A percentile compares a stretch with the other conserved stretches of the same genome.
phyloP scores from a whole-genome alignment of 2,888 invertebrate species.

The Coleophora flavipennella region DNA sequence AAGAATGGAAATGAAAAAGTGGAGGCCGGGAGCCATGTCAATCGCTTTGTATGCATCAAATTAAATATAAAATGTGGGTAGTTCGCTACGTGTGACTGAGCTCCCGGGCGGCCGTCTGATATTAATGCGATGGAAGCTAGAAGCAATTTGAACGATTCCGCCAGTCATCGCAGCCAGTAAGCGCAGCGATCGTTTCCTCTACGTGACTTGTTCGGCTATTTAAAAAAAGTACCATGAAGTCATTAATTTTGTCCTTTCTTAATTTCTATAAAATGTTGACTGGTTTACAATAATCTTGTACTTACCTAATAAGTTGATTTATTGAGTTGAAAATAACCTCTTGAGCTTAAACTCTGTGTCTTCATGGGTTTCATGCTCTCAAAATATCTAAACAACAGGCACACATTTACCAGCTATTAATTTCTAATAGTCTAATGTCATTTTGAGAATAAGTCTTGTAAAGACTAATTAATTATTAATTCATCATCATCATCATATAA shows the following conservation, averaged over 20 bases:
- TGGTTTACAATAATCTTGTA: too few relatives aligned
- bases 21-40: constrained; percentile 54
- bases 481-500: too few relatives aligned
- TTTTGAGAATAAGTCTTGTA: too few relatives aligned
- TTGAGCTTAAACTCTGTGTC: too few relatives aligned
- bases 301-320: too few relatives aligned
- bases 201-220: constrained; percentile 10
- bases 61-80: constrained; percentile 43
- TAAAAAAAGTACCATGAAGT: constrained; percentile 3
- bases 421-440: too few relatives aligned
- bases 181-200: constrained; percentile 5
- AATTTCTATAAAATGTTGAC: not conserved
- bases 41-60: constrained; percentile 64
- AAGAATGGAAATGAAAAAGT: constrained; percentile 48
- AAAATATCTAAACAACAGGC: too few relatives aligned
- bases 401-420: too few relatives aligned
- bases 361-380: too few relatives aligned
- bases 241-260: constrained; percentile 1
- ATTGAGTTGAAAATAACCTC: too few relatives aligned
- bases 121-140: constrained; percentile 55
- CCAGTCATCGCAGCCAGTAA: constrained; percentile 43
- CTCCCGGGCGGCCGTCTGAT: constrained; percentile 38
- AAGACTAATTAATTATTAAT: too few relatives aligned
- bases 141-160: constrained; percentile 55
- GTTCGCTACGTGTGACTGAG: constrained; percentile 43